Evolutionary conservation across 2,888 invertebrate genomes (phyloP).

Genomic region (Leptopilina syphax): DNA sequence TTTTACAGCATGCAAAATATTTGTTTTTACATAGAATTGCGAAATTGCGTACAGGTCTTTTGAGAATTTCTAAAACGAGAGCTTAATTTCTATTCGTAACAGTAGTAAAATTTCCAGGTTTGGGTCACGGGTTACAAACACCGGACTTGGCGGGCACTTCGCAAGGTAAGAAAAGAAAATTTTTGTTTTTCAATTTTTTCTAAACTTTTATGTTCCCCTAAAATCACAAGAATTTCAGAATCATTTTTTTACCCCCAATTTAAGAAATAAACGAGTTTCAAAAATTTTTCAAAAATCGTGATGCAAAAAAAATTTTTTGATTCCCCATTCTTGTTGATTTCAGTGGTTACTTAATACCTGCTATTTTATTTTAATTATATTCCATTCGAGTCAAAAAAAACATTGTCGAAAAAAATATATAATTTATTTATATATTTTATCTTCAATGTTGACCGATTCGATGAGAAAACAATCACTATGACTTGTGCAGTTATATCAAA

Average conservation of each 20-base stretch:
- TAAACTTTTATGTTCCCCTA: conserved; percentile 50
- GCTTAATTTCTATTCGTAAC: conserved; percentile 72
- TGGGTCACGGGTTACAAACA: conserved; percentile 75
- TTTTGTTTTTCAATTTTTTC: not conserved
- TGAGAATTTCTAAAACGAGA: conserved; percentile 45
- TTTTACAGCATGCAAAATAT: not conserved
- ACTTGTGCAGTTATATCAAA: conserved; percentile 77
- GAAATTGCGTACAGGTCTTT: conserved; percentile 75
- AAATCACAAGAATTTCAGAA: conserved; percentile 57
- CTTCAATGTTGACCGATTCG: conserved; percentile 68
- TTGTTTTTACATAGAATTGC: conserved; percentile 59
- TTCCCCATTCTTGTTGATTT: conserved; percentile 81
- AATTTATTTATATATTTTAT: conserved; percentile 29
- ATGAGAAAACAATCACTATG: conserved; percentile 67
- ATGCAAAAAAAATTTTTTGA: conserved; percentile 68
- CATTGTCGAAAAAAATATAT: conserved; percentile 67
- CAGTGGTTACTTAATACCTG: conserved; percentile 66
- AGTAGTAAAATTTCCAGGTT: conserved; percentile 76
- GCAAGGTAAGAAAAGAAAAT: conserved; percentile 82
- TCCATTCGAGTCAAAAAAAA: conserved; percentile 64
- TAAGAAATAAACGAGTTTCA: too few relatives aligned
- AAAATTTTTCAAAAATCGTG: too few relatives aligned
- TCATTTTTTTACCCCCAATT: conserved; percentile 50
- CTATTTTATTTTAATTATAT: conserved; percentile 69
- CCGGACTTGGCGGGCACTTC: conserved; percentile 89